Base-by-base conservation (phyloP, 2,888 invertebrate genomes). In the Lepidochitona cinerea region DNA sequence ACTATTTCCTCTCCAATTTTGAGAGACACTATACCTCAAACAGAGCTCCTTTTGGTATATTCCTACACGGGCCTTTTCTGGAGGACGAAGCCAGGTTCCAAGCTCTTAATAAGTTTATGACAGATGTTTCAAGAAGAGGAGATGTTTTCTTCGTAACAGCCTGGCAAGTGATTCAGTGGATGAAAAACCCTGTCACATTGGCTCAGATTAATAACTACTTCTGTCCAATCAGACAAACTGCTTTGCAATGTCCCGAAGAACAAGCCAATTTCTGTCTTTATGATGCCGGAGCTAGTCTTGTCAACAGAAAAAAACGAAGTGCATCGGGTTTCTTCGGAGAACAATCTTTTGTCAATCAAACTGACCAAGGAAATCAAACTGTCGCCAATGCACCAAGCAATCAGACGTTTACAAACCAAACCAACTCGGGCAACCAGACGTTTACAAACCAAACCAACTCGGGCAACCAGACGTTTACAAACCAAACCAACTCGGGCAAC, bases 21-120 rank as follows among this genome's bases (percentile, higher is more conserved):
- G 32, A 59, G 29, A 18, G 59, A 0, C 94, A 94, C 78, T 95
- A 95, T 87, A 81, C 91, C 0, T 92, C 92, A 14, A 94, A 93
- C 85, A 70, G 83, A 74, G 96, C 96, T 0, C 97, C 96, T 0
- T 93, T 94, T 77, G 96, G 96, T 0, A 91, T 97, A 37, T 95
- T 95, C 87, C 93, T 97, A 73, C 95, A 95, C 88, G 93, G 96
- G 0, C 93, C 94, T 0, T 94, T 96, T 82, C 72, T 75, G 7
- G 72, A 80, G 65, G 77, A 80, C 69, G 54, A 71, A 18, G 77
- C 78, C 6, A 78, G 77, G 33, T 76, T 77, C 29, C 69, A 78
- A 6, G 84, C 73, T 0, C 72, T 84, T 29, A 12, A 73, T 35
- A 73, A 79, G 12, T 84, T 84, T 49, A 70, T 84, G 12, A 68